Percentiles rank a stretch among this genome's conserved stretches.
phyloP scores from a whole-genome alignment of 2,888 invertebrate species.

The Nemotelus pantherinus region DNA sequence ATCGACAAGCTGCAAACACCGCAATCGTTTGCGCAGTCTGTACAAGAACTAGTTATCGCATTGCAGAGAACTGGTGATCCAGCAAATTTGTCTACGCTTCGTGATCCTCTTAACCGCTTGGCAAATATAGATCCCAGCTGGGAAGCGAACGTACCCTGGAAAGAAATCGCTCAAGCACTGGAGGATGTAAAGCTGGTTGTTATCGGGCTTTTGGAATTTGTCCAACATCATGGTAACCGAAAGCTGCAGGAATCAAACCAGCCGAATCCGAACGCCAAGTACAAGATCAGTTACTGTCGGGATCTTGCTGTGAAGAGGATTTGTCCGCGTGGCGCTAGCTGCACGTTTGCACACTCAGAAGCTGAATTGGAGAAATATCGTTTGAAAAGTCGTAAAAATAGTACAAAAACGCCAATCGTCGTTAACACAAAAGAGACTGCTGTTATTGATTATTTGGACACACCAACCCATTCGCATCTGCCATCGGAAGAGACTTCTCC shows the following conservation, averaged over 20 bases:
- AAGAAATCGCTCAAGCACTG: constrained; percentile 73
- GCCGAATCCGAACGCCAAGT: constrained; percentile 74
- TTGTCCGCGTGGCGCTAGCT: constrained; percentile 87
- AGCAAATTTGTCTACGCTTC: constrained; percentile 78
- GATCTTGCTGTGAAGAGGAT: constrained; percentile 81
- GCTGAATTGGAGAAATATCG: constrained; percentile 87
- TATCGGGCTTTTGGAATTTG: constrained; percentile 79
- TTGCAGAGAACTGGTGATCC: constrained; percentile 89
- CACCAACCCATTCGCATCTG: constrained; percentile 51
- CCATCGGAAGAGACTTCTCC: constrained; percentile 57
- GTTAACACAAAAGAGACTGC: constrained; percentile 55
- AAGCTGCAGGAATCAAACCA: constrained; percentile 71
- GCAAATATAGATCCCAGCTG: constrained; percentile 88
- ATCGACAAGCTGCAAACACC: constrained; percentile 93
- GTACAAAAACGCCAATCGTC: constrained; percentile 57
- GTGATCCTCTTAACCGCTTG: constrained; percentile 83
- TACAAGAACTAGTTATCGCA: constrained; percentile 90
- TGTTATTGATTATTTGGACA: constrained; percentile 52
- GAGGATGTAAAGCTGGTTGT: constrained; percentile 78
- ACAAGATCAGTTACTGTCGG: constrained; percentile 91
- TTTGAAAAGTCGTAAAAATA: constrained; percentile 72
- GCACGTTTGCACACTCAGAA: constrained; percentile 92
- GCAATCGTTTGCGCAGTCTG: constrained; percentile 89
- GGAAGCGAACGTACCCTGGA: constrained; percentile 74
- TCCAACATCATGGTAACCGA: constrained; percentile 77